These are phyloP conservation scores for Halesus radiatus DNA, from an alignment of 1,140 invertebrate genomes.

Conservation along the genomic window DNA sequence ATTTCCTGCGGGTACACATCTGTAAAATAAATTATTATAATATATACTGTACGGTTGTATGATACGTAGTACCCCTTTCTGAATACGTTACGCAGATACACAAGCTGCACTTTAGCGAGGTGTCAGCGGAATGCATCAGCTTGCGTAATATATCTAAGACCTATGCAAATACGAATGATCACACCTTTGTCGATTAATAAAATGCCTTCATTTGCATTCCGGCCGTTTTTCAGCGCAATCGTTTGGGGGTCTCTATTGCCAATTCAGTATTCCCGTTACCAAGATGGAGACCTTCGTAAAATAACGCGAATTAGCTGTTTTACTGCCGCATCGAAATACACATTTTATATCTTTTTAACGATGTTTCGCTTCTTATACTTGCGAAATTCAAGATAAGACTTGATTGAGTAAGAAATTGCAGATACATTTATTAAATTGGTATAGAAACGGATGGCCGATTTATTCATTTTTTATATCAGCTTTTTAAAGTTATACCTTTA, in stretches of 20 bases:
- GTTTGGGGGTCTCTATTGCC: constrained; percentile 18
- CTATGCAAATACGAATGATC: constrained; percentile 52
- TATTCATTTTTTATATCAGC: too few relatives aligned
- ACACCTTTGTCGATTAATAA: constrained; percentile 52
- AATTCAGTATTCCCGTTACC: neutral
- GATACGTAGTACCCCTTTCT: neutral
- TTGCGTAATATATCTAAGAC: constrained; percentile 44
- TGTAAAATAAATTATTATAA: constrained; percentile 29
- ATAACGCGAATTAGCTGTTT: neutral
- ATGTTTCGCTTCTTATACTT: too few relatives aligned
- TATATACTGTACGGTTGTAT: neutral
- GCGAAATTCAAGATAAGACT: too few relatives aligned
- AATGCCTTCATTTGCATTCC: constrained; percentile 39
- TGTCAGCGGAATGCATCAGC: constrained; percentile 33
- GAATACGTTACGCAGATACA: neutral
- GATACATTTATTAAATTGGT: too few relatives aligned
- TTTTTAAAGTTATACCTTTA: too few relatives aligned
- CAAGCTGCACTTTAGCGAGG: constrained; percentile 39
- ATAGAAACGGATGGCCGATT: too few relatives aligned
- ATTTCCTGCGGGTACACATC: constrained; percentile 22
- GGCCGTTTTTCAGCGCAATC: constrained; percentile 21
- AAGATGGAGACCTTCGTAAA: neutral
- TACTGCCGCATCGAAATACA: too few relatives aligned
- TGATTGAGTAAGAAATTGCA: too few relatives aligned
- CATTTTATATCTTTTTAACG: too few relatives aligned